phyloP scores from a whole-genome alignment of 2,113 vertebrate genomes.

The Passer domesticus region DNA sequence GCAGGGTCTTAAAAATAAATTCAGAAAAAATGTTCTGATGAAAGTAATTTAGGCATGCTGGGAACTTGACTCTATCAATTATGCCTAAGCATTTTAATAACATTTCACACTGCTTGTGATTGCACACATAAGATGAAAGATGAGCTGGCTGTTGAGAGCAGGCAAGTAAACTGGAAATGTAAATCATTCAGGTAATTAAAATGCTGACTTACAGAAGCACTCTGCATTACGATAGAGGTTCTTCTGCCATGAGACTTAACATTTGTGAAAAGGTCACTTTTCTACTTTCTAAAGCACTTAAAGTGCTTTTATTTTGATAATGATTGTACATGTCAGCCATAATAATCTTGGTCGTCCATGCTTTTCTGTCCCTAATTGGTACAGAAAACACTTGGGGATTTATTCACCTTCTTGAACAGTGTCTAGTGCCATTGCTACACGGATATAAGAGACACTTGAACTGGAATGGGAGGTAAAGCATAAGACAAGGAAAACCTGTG shows the following conservation, averaged over 20 bases:
- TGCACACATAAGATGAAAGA: constrained; percentile 28
- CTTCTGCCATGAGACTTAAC: not conserved
- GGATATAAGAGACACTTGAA: not conserved
- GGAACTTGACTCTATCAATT: constrained; percentile 27
- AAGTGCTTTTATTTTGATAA: constrained; percentile 18
- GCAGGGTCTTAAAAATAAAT: not conserved
- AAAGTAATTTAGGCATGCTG: not conserved
- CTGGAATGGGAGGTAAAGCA: not conserved
- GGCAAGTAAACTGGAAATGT: constrained; percentile 18
- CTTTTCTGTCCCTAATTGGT: not conserved
- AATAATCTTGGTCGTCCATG: not conserved
- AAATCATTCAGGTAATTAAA: constrained; percentile 44
- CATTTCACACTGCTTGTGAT: constrained; percentile 28
- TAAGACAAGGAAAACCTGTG: not conserved
- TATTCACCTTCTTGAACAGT: not conserved
- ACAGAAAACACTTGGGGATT: not conserved
- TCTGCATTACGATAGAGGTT: not conserved
- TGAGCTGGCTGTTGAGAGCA: not conserved
- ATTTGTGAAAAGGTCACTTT: constrained; percentile 33
- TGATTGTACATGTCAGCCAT: not conserved
- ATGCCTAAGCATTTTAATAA: constrained; percentile 22
- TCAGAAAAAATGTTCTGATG: not conserved
- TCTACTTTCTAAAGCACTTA: not conserved
- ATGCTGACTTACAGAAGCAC: not conserved
- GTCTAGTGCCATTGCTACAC: not conserved